phyloP scores from a whole-genome alignment of 1,140 invertebrate genomes.

The Cyclina sinensis region DNA sequence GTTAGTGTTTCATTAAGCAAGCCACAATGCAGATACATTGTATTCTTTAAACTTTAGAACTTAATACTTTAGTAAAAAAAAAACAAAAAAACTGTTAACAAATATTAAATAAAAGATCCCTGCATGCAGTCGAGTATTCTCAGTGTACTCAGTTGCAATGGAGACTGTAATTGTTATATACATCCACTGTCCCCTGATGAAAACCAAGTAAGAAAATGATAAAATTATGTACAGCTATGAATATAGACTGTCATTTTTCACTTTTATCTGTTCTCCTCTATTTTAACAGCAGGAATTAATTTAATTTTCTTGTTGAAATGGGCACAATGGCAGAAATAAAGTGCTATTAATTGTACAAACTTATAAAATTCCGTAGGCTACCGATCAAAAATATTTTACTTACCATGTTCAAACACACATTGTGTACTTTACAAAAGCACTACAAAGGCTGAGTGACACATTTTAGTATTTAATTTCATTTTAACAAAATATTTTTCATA shows the following conservation, averaged over 20 bases:
- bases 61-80: no score
- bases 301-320: slow-evolving; percentile 19
- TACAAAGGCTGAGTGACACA: neutral
- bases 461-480: slow-evolving; percentile 49
- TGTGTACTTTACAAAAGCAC: neutral
- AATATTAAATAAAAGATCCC: no score
- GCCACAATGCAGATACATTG: no score
- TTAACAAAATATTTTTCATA: slow-evolving; percentile 54
- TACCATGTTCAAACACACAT: slow-evolving; percentile 2
- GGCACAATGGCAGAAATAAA: neutral
- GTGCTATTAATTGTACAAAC: slow-evolving; percentile 17
- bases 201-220: slow-evolving; percentile 4
- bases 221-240: slow-evolving; percentile 16
- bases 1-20: no score
- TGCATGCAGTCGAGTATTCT: no score
- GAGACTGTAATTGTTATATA: neutral
- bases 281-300: slow-evolving; percentile 32
- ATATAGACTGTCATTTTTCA: slow-evolving; percentile 27
- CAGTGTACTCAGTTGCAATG: neutral
- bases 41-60: no score
- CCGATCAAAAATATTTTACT: slow-evolving; percentile 37
- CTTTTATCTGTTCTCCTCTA: slow-evolving; percentile 27
- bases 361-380: slow-evolving; percentile 10
- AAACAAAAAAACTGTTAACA: no score
- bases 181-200: neutral